Conservation (phyloP, 2,113 vertebrate species). For the Stigmatopora argus region DNA sequence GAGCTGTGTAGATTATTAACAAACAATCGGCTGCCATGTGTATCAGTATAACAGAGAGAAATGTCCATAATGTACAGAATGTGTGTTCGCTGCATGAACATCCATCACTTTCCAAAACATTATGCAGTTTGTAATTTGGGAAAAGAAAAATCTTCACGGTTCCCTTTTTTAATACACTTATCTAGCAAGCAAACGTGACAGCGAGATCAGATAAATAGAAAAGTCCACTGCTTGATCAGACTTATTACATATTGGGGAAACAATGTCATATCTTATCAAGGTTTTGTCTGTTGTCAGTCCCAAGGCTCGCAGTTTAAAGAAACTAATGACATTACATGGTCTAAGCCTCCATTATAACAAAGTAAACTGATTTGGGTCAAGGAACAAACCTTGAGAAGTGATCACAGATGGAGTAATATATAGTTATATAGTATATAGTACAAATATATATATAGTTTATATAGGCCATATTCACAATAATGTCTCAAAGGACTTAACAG, state of each 20-base stretch:
- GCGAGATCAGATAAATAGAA: slow-evolving; percentile 43
- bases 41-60: too few species aligned
- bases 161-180: too few species aligned
- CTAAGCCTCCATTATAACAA: too few species aligned
- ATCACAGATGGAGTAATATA: too few species aligned
- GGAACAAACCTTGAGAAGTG: too few species aligned
- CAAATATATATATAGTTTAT: not conserved
- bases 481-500: not conserved
- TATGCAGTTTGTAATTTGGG: not conserved
- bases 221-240: slow-evolving; percentile 28
- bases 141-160: too few species aligned
- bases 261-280: slow-evolving; percentile 31
- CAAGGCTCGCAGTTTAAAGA: not conserved
- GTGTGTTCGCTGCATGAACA: not conserved
- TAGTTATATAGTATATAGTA: too few species aligned
- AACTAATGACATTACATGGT: too few species aligned
- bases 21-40: too few species aligned
- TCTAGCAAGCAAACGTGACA: slow-evolving; percentile 15
- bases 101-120: not conserved
- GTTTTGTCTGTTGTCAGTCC: slow-evolving; percentile 24
- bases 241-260: slow-evolving; percentile 25
- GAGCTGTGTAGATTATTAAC: too few species aligned
- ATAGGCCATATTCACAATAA: not conserved
- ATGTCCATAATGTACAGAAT: not conserved
- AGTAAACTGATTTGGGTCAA: too few species aligned